Base-by-base conservation (phyloP, 1,140 invertebrate genomes). In the Hyles euphorbiae region DNA sequence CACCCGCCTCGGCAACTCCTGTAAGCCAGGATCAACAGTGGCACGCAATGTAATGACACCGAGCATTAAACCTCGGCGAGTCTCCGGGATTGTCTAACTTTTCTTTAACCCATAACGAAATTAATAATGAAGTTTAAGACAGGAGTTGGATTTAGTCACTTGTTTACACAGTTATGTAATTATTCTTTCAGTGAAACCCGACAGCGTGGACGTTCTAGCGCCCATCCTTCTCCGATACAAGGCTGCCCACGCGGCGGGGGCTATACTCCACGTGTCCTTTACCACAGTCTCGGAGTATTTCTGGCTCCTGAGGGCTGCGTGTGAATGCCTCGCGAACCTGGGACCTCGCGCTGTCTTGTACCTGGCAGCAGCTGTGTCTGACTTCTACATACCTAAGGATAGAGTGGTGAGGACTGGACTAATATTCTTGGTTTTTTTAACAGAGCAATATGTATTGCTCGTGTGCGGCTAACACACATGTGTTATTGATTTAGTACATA, bases 351-450 rank as follows among this genome's bases (percentile, higher is more conserved):
- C 94, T 0, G 85, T 99, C 62, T 85, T 99, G 0, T 99, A 98
- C 88, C 91, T 99, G 58, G 98, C 98, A 34, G 98, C 98, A 12
- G 98, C 98, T 10, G 98, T 99, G 0, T 99, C 98, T 2, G 98
- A 99, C 89, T 99, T 99, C 91, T 99, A 99, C 84, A 94, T 99
- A 85, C 97, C 98, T 51, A 92, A 94, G 63, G 93, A 95, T 82
- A 91, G 98, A 91, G 95, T 99, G 94, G 97, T 98, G 89, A 92
- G 86, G 69, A 40, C 8, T 40, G 36, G 8, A 3, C 2, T 40
- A 0, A 40, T 1, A 2, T 5, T 8, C 36, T 40, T 8, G 5
- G 4, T 40, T 8, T 40, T 40, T 40, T 40, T 40, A 5, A 40
- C 36, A 40, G 8, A 5, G 22, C 22, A 22, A 22, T 22, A 22